Conservation (phyloP, 1,140 invertebrate species). For the Pygmarrhopalites habei region DNA sequence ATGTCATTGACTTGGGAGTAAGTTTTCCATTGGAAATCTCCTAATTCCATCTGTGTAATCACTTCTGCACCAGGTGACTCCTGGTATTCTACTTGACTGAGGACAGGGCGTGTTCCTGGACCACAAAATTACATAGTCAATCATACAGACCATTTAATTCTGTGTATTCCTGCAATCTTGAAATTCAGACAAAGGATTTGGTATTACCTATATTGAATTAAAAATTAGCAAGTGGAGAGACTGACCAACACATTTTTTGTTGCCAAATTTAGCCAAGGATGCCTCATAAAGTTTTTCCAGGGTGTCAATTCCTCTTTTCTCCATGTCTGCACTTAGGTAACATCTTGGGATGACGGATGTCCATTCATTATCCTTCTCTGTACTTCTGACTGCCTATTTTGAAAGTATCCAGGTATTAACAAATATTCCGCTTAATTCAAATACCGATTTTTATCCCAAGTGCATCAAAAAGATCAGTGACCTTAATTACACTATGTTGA, state of each 20-base stretch:
- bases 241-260: conserved; percentile 76
- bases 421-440: no score
- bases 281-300: conserved; percentile 78
- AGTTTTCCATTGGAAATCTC: conserved; percentile 85
- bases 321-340: conserved; percentile 59
- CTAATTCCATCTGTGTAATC: conserved; percentile 91
- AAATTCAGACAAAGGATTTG: no score
- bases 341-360: conserved; percentile 46
- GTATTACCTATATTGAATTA: no score
- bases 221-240: no score
- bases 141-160: no score
- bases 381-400: conserved; percentile 54
- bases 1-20: conserved; percentile 70
- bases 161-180: no score
- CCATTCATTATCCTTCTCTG: conserved; percentile 43
- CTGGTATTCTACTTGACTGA: conserved; percentile 84
- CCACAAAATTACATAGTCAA: no score
- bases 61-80: conserved; percentile 90
- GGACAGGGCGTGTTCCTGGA: conserved; percentile 77
- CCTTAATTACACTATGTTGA: no score
- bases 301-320: conserved; percentile 69
- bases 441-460: no score
- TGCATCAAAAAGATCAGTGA: no score
- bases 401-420: no score
- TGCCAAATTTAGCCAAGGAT: conserved; percentile 60